Base-by-base conservation (phyloP, 1,140 invertebrate species). In the Rhyacophila brunnea region DNA sequence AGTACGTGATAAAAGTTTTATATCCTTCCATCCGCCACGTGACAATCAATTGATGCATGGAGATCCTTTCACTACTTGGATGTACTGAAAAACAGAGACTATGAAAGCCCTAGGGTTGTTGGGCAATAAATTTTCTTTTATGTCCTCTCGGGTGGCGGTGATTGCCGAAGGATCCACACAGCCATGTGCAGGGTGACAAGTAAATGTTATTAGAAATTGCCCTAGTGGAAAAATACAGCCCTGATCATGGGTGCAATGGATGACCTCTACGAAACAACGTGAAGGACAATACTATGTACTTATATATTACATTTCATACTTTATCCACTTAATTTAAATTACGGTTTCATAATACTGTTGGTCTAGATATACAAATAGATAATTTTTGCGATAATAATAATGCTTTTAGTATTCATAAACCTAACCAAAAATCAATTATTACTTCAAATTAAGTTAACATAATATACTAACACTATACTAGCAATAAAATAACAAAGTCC, bases 101-200 rank as follows among this genome's bases (percentile, higher is more conserved):
- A 28, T 28, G 23, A 28, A 10, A 32, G 32, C 47, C 43, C 23
- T 9, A 45, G 58, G 58, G 51, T 46, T 35, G 48, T 46, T 20
- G 20, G 44, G 57, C 46, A n/a, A 60, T 60, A 60, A 60, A 60
- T 60, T 60, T 60, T 48, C 44, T 60, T 60, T 60, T 60, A 60
- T 60, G 58, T 60, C 58, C 32, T 49, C 19, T 53, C 14, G 58
- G 58, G 38, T 49, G 50, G 58, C 42, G 58, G 51, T 60, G 58
- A 60, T 60, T 59, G 57, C 46, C 44, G 43, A 45, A 48, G 42
- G 47, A 58, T 50, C 47, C n/a, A 18, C 54, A 18, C 19, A 47
- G 35, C 35, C 54, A 40, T 17, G 6, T 19, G 43, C 43, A 2
- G 17, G n/a, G 14, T 45, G 43, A 45, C 43, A 19, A 15, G 43